Base-by-base conservation (phyloP, 2,888 invertebrate genomes). In the Erynnis tages region DNA sequence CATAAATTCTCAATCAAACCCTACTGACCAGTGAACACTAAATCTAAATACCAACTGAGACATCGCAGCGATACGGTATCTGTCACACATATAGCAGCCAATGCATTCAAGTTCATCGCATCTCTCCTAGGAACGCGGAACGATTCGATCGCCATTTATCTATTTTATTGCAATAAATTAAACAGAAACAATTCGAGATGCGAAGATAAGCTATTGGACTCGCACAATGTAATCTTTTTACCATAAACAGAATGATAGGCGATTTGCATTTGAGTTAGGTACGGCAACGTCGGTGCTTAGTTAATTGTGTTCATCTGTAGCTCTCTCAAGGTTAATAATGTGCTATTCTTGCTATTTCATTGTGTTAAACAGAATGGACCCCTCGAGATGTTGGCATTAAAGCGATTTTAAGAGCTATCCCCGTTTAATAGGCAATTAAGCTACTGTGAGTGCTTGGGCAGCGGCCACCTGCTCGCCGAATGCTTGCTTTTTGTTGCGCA, bases 161-260 rank as follows among this genome's bases (percentile, higher is more conserved):
- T 83, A 76, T 79, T 84, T 80, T 84, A 85, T 85, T 82, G 79
- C 86, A 76, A 87, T 87, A 87, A 87, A 84, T 86, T 86, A 85
- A 82, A 85, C 71, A 77, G 76, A 74, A 76, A 73, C 79, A 77
- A 78, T 81, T 82, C 70, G 65, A 81, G 82, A 87, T 87, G 69
- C 66, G 62, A 65, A 82, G 85, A 87, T 88, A 89, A 80, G 77
- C 76, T 77, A 79, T 79, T 74, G 73, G 64, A 63, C 69, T 60
- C 63, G 73, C 76, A 89, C 88, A 89, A 89, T 88, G 87, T 88
- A 86, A 88, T 89, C 88, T 85, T 86, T 81, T 85, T 76, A 79
- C 88, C 87, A 78, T 88, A 85, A 77, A 83, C 69, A 82, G 85
- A 57, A 66, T 81, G 83, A 83, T 76, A 74, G 72, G 65, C 67